Conservation (phyloP, 2,113 vertebrate species). For the Pseudorectes ferrugineus region DNA sequence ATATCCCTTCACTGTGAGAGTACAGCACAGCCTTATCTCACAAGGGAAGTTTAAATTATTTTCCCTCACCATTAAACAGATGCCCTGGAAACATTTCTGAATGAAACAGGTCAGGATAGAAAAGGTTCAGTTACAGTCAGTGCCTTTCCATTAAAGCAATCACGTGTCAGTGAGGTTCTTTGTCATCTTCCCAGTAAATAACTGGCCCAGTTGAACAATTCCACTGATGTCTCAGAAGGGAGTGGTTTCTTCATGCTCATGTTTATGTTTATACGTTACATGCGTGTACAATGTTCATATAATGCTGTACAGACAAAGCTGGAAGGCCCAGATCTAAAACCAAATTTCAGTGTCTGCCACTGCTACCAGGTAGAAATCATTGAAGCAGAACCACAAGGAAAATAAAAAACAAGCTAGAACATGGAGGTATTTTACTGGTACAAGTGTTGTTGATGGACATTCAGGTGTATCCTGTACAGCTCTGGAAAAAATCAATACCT, state of each 20-base stretch:
- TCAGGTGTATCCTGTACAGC: background rate
- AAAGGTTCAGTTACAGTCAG: background rate
- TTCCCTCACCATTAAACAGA: background rate
- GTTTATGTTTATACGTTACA: background rate
- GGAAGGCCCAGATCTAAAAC: background rate
- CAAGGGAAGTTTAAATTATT: background rate
- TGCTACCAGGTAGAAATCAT: background rate
- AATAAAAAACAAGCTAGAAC: background rate
- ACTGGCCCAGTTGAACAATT: background rate
- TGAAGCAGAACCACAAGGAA: background rate
- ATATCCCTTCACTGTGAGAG: background rate
- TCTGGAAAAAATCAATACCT: slow-evolving; percentile 7
- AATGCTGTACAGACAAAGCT: background rate
- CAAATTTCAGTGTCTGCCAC: background rate
- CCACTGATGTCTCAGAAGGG: background rate
- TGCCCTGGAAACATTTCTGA: background rate
- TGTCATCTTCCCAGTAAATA: background rate
- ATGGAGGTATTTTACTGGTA: background rate
- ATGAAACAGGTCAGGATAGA: background rate
- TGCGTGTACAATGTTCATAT: rapidly evolving
- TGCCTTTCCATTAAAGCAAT: background rate
- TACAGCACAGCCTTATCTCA: background rate
- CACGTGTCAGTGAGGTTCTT: background rate
- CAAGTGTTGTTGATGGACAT: background rate
- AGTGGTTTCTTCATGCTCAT: background rate